Evolutionary conservation across 2,797 vertebrate genomes (phyloP).

Genomic region (Hydrolagus colliei): DNA sequence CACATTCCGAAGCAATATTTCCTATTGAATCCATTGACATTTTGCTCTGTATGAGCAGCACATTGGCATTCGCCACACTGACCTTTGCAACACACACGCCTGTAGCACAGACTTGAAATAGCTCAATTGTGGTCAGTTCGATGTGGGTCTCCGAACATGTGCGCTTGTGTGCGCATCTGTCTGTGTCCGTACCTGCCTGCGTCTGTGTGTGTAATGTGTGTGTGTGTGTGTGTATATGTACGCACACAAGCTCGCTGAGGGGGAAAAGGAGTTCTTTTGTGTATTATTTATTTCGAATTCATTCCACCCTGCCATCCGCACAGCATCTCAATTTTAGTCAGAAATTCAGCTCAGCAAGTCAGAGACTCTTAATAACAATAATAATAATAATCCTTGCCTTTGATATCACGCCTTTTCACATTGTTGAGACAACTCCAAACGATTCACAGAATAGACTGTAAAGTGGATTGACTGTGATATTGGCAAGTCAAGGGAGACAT

Average conservation of each 20-base stretch:
- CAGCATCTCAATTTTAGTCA: no score
- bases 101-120: background rate
- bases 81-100: slow-evolving; percentile 11
- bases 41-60: background rate
- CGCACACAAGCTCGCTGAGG: no score
- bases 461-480: no score
- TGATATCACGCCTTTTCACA: no score
- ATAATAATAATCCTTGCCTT: no score
- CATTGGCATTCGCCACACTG: background rate
- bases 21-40: background rate
- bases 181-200: background rate
- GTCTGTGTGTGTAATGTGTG: background rate
- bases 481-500: no score
- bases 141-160: background rate
- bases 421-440: no score
- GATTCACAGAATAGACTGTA: no score
- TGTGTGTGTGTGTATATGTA: background rate
- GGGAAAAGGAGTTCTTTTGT: no score
- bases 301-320: no score
- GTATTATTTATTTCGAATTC: no score
- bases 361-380: background rate
- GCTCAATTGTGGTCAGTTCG: background rate
- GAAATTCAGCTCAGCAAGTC: background rate
- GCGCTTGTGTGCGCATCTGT: background rate
- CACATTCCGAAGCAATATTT: no score